Evolutionary conservation across 37 sponge, comb jelly and placozoan species (phyloP), one percentile per base, ranked within the genome.

Genomic region (Amphimedon queenslandica): DNA sequence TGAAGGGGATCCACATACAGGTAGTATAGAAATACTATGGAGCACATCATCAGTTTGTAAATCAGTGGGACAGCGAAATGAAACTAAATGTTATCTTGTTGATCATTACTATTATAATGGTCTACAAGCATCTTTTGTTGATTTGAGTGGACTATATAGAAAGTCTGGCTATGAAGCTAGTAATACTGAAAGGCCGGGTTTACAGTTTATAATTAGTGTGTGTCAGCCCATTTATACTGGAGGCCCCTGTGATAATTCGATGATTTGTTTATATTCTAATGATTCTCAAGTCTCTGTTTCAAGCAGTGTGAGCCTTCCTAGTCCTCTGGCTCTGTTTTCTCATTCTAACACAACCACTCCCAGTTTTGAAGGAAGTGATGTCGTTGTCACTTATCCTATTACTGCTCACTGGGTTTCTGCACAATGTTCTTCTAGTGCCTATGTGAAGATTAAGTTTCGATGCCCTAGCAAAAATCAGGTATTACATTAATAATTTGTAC

Each of bases 31-130:
- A 21, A 84, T 90, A 23, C 18, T 80, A 39, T 90, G 90, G 90
- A 53, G 79, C 55, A 90, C 90, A 16, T 76, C 78, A 18, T 85
- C 90, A 2, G 90, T 74, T 37, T 90, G 90, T 37, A 75, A 66
- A 66, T 65, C 33, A 1, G 39, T 11, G 41, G 37, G 69, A 20
- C 13, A 61, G 5, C 37, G 33, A 18, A 31, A 60, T 29, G 85
- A 90, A 77, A 76, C 42, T 63, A 90, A 90, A 38, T 90, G 90
- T 57, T 90, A 90, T 41, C 34, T 63, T 34, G 28, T 90, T 27
- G 55, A 77, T 28, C 30, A 66, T 6, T 57, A 57, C 40, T 30
- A 66, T 21, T 71, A 70, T 33, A 72, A 67, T 47, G 90, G 90
- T 13, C 21, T 90, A 42, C 58, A 76, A 47, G 81, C 84, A 2